These are phyloP conservation scores for Acleris laterana DNA, from an alignment of 2,888 invertebrate genomes.

Conservation along the genomic window DNA sequence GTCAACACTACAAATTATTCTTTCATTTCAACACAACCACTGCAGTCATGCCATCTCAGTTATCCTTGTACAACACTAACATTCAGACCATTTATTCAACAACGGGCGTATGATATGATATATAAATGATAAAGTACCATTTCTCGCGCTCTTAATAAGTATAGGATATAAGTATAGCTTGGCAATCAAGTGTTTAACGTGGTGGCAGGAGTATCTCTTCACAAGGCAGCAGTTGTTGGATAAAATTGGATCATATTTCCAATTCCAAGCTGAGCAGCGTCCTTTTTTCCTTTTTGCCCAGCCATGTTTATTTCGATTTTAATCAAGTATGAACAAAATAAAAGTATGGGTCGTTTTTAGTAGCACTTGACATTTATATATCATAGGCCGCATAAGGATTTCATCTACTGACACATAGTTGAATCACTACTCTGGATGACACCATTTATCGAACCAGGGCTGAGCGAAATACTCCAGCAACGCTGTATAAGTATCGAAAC, in stretches of 20 bases:
- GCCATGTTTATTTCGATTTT: too few relatives aligned
- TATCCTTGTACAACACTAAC: conserved; percentile 30
- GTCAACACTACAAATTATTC: conserved; percentile 80
- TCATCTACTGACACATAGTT: background rate
- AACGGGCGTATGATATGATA: conserved; percentile 9
- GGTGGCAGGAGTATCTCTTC: too few relatives aligned
- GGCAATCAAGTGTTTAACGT: too few relatives aligned
- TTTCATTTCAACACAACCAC: conserved; percentile 77
- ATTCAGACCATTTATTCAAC: conserved; percentile 26
- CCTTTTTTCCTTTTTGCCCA: too few relatives aligned
- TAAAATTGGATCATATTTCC: too few relatives aligned
- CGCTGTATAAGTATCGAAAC: too few relatives aligned
- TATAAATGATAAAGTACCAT: background rate
- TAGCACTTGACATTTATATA: background rate
- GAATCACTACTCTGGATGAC: background rate
- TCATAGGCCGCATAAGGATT: background rate
- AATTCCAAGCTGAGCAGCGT: too few relatives aligned
- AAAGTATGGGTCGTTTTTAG: background rate
- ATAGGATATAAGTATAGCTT: too few relatives aligned
- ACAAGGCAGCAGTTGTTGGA: too few relatives aligned
- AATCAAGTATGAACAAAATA: too few relatives aligned
- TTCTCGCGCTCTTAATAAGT: too few relatives aligned
- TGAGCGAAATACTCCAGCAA: too few relatives aligned
- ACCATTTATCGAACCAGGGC: background rate
- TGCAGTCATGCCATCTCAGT: conserved; percentile 35